Conservation (phyloP, 2,797 vertebrate species). For the Alfaro cultratus region DNA sequence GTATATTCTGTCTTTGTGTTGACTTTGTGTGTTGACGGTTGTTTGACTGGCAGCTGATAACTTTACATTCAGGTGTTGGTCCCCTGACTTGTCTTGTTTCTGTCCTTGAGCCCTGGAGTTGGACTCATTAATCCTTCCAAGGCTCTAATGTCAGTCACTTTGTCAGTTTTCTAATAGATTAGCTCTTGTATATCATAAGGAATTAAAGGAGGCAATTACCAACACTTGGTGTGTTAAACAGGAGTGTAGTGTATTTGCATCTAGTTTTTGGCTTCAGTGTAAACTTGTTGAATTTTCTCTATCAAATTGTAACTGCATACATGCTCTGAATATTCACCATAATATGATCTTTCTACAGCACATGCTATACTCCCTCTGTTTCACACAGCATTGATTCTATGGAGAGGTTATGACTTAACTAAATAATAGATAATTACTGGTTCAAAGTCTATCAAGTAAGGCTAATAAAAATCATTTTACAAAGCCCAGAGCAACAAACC, state of each 20-base stretch:
- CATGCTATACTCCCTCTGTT: background rate
- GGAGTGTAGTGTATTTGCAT: background rate
- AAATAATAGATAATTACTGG: background rate
- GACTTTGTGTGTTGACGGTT: background rate
- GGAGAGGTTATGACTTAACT: background rate
- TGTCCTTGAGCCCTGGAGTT: background rate
- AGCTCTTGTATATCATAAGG: background rate
- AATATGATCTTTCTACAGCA: background rate
- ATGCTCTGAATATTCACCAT: background rate
- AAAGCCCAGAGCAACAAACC: background rate
- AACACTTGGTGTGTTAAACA: background rate
- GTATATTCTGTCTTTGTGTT: background rate
- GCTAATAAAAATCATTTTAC: background rate
- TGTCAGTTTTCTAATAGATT: background rate
- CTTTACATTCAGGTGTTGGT: conserved; percentile 4
- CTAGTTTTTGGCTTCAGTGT: background rate
- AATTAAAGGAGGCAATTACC: conserved; percentile 1
- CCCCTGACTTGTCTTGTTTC: background rate
- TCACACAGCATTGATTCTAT: background rate
- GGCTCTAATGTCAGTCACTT: background rate
- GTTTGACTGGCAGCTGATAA: background rate
- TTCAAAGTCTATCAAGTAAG: background rate
- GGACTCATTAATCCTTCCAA: background rate
- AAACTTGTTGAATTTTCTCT: background rate
- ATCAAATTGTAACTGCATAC: background rate